A percentile compares a stretch with the other conserved stretches of the same genome.
These are phyloP conservation scores for Cuniculus paca DNA, from an alignment of 2,797 vertebrate genomes.

Conservation along the genomic window DNA sequence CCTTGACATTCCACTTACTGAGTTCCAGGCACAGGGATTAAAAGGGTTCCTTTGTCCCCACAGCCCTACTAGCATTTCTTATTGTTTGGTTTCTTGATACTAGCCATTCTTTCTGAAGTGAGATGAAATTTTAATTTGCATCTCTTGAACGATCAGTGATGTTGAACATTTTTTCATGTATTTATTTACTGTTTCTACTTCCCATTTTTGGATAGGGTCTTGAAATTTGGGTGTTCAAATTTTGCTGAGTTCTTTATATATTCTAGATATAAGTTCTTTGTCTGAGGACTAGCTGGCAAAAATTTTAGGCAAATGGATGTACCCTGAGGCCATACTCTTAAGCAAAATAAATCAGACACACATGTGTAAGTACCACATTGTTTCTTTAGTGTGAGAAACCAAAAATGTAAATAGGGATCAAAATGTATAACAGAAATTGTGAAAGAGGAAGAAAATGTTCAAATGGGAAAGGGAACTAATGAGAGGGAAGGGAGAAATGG, in stretches of 20 bases:
- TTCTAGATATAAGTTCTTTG: not conserved
- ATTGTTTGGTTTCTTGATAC: not conserved
- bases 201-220: not conserved
- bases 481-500: not conserved
- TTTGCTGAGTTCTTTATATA: not conserved
- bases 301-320: not conserved
- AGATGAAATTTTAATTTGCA: not conserved
- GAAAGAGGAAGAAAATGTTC: not conserved
- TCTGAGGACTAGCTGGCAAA: not conserved
- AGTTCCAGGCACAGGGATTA: not conserved
- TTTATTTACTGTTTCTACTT: not conserved
- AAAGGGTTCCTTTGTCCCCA: not conserved
- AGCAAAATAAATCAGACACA: not conserved
- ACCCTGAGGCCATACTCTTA: not conserved
- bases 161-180: not conserved
- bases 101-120: not conserved
- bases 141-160: not conserved
- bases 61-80: not conserved
- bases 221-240: not conserved
- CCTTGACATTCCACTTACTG: not conserved
- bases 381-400: not conserved
- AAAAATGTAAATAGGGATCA: not conserved
- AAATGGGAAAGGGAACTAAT: not conserved
- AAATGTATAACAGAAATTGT: not conserved
- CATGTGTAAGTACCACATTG: not conserved